Evolutionary conservation across 2,113 vertebrate genomes (phyloP), one percentile per base, ranked within the genome.

Genomic region (Redunca redunca): DNA sequence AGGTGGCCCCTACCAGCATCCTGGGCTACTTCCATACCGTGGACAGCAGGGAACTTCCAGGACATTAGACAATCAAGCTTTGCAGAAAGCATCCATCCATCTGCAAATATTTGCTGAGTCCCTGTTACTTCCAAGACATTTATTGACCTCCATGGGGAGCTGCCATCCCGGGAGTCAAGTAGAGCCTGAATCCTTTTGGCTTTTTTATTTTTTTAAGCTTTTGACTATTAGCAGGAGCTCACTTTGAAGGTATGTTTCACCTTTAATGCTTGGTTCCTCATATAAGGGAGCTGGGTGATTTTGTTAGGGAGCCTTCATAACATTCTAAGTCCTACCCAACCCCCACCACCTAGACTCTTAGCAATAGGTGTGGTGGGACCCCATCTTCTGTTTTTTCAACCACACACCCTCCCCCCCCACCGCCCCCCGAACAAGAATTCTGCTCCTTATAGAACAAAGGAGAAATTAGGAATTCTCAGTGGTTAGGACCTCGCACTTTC

Each of bases 91-190:
- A 67, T 77, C 74, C 52, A 25, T 77, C 43, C 58, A 57, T 28
- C 88, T 94, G 28, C 53, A 93, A 88, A 55, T 90, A 48, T 46
- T 80, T 91, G 5, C 55, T 62, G 23, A 95, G 58, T 52, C 43
- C 60, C 21, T 33, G 0, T 82, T 50, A 67, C n/a, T 91, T 91
- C 33, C 1, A 58, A 94, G 71, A 83, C 52, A 36, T 53, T 62
- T 40, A 2, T 21, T 58, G 19, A 53, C 40, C 74, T 81, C 48
- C n/a, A 3, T 67, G 48, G 57, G 48, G 64, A 71, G 12, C 14
- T 28, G 23, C 16, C 9, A 52, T 60, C 83, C n/a, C 30, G n/a
- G 78, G 21, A 46, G 19, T 43, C 28, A 55, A 33, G 13, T 6
- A 19, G 48, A 87, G 8, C 48, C 82, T 78, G 87, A 82, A 91